Base-by-base conservation (phyloP, 2,797 vertebrate genomes). In the Anabacerthia variegaticeps region DNA sequence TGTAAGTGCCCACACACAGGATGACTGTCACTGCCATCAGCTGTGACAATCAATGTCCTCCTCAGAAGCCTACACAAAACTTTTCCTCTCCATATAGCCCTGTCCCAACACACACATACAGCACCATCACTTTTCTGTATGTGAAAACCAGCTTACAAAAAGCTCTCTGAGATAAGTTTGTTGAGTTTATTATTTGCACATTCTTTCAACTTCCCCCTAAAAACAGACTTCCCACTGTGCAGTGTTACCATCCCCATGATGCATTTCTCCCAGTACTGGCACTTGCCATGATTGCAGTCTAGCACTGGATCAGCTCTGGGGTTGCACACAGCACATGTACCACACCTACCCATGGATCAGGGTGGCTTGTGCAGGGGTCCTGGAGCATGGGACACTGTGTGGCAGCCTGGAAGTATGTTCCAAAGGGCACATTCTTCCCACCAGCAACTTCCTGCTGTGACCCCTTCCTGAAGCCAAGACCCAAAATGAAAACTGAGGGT, bases 1-100 rank as follows among this genome's bases (percentile, higher is more conserved):
- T 2, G 0, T 63, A 72, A 65, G 27, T 63, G 44, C 41, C 56
- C 23, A 12, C 26, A 32, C 0, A 1, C 4, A 59, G 72, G 21
- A 32, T 77, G 46, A 18, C 14, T 75, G 54, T n/a, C 48, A 56
- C 55, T 52, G 3, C 41, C 36, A 27, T 34, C 75, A 41, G 17
- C 13, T 52, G 28, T 28, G 52, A 89, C 36, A 37, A 37, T 37
- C 2, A 1, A 14, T 30, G 24, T 44, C 72, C 56, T 88, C 43
- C 36, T 71, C 36, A 81, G 66, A 67, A 84, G 41, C 49, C 79
- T 74, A 30, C 61, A 34, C 34, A 56, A 67, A 88, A 51, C 30
- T 28, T 44, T 46, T 55, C 55, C 15, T 69, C 39, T 55, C 72
- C 0, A 0, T 49, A n/a, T 26, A 74, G 19, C 56, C 13, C 36